A percentile compares a stretch with the other conserved stretches of the same genome.
phyloP scores from a whole-genome alignment of 1,140 invertebrate species.

The Polyergus mexicanus region DNA sequence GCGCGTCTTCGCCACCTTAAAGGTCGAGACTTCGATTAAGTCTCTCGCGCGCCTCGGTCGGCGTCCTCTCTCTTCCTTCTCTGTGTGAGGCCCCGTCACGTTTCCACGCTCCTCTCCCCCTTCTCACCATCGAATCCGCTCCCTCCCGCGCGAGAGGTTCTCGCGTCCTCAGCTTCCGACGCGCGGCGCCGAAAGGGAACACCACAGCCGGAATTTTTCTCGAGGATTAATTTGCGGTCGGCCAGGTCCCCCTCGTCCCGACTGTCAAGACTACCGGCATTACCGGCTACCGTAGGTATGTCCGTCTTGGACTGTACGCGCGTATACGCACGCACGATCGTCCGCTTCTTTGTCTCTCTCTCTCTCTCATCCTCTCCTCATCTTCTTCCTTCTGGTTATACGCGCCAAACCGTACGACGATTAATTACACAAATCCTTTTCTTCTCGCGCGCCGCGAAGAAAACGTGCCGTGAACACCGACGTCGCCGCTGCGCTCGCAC shows the following conservation, averaged over 20 bases:
- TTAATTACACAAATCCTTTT: constrained; percentile 75
- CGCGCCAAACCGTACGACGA: constrained; percentile 50
- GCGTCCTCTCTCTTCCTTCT: constrained; percentile 68
- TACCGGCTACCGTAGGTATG: constrained; percentile 71
- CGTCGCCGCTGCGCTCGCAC: constrained; percentile 19
- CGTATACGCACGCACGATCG: constrained; percentile 1
- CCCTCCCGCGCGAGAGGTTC: not conserved
- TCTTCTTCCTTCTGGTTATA: constrained; percentile 3
- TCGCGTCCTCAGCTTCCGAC: constrained; percentile 20
- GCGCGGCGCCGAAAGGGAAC: constrained; percentile 71
- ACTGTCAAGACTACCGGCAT: constrained; percentile 73
- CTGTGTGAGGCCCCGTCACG: constrained; percentile 47
- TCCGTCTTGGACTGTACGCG: constrained; percentile 22
- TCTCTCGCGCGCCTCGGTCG: constrained; percentile 70
- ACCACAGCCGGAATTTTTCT: constrained; percentile 74
- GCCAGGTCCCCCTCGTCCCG: constrained; percentile 62
- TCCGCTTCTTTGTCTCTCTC: constrained; percentile 1
- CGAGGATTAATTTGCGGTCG: constrained; percentile 83
- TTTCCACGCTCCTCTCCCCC: not conserved
- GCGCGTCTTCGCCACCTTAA: constrained; percentile 73
- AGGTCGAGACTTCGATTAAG: constrained; percentile 83
- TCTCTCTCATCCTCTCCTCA: not conserved
- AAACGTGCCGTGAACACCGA: constrained; percentile 35
- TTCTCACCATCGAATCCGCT: not conserved
- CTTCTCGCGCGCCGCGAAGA: constrained; percentile 36